Evolutionary conservation across 2,797 vertebrate genomes (phyloP).

Genomic region (Artibeus jamaicensis): DNA sequence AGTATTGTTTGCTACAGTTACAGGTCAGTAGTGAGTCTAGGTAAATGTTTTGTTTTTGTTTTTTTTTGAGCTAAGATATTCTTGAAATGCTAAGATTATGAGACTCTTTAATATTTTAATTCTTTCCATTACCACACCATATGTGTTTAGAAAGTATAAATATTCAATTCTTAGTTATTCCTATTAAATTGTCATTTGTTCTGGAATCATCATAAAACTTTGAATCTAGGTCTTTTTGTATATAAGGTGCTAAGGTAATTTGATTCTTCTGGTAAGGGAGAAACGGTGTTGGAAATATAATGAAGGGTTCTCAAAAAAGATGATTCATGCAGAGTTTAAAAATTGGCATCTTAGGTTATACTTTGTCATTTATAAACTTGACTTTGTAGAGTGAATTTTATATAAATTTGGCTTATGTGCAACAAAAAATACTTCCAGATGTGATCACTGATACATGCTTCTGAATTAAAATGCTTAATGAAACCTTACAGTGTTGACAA

Average conservation of each 20-base stretch:
- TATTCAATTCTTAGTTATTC: slow-evolving; percentile 25
- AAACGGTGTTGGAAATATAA: slow-evolving; percentile 7
- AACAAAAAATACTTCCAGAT: slow-evolving; percentile 63
- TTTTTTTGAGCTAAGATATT: slow-evolving; percentile 31
- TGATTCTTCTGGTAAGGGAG: slow-evolving; percentile 32
- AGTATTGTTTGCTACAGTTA: neutral
- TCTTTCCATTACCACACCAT: neutral
- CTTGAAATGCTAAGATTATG: slow-evolving; percentile 18
- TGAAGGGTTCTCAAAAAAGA: slow-evolving; percentile 30
- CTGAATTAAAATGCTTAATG: slow-evolving; percentile 63
- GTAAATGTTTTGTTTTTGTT: too few relatives aligned
- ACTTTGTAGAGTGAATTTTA: slow-evolving; percentile 48
- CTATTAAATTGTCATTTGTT: slow-evolving; percentile 7
- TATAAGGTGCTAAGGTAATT: slow-evolving; percentile 29
- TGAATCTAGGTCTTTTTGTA: neutral
- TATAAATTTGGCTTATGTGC: slow-evolving; percentile 43
- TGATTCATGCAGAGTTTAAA: slow-evolving; percentile 28
- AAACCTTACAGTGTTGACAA: slow-evolving; percentile 52
- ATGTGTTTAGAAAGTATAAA: slow-evolving; percentile 19
- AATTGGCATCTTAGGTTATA: slow-evolving; percentile 43
- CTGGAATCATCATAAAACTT: neutral
- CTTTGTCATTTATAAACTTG: slow-evolving; percentile 54
- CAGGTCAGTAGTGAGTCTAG: neutral
- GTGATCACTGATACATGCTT: slow-evolving; percentile 23
- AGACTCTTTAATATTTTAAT: slow-evolving; percentile 13